phyloP scores from a whole-genome alignment of 1,140 invertebrate genomes.

The Stratiolaelaps scimitus region DNA sequence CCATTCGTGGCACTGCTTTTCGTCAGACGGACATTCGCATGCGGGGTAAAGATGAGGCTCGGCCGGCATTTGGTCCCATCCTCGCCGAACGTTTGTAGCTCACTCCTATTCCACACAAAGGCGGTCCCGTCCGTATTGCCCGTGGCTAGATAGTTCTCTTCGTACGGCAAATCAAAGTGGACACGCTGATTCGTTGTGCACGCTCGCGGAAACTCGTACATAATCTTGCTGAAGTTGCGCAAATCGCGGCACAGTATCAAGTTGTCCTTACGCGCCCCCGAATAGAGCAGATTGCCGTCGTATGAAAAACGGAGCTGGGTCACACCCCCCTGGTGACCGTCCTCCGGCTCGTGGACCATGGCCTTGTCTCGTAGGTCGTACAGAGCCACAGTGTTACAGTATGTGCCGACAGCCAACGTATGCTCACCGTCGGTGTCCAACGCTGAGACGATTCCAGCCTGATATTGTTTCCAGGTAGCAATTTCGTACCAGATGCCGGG shows the following conservation, averaged over 20 bases:
- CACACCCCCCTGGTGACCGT: not conserved
- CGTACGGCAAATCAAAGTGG: conserved; percentile 10
- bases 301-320: conserved; percentile 4
- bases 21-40: conserved; percentile 4
- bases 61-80: not conserved
- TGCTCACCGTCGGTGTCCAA: conserved; percentile 2
- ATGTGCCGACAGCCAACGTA: conserved; percentile 5
- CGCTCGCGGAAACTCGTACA: conserved; percentile 4
- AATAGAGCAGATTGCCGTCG: not conserved
- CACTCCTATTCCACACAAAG: not conserved
- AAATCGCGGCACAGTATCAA: conserved; percentile 13
- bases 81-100: not conserved
- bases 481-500: not conserved
- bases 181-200: conserved; percentile 25
- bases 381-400: conserved; percentile 3
- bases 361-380: not conserved
- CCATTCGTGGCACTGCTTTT: conserved; percentile 14
- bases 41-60: conserved; percentile 6
- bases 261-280: conserved; percentile 21
- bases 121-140: conserved; percentile 7
- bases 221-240: not conserved
- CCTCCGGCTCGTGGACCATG: not conserved
- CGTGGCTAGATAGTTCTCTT: not conserved
- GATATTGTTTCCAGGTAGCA: conserved; percentile 17
- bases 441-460: conserved; percentile 18